Evolutionary conservation across 2,113 vertebrate genomes (phyloP).

Genomic region (Notarius lentiginosus): DNA sequence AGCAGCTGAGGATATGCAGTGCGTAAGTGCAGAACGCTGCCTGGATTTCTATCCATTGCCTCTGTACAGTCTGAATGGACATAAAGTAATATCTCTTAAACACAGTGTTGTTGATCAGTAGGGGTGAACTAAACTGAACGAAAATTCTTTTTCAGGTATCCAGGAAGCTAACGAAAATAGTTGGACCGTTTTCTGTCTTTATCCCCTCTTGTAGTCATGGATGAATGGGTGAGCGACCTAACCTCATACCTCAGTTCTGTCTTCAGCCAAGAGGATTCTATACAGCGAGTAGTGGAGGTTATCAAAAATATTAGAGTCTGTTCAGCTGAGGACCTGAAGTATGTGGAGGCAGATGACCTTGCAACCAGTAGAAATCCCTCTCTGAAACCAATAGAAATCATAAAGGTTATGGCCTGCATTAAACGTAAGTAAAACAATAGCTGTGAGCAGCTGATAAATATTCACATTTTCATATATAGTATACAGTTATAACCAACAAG

Average conservation of each 20-base stretch:
- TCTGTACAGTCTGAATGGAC: constrained; percentile 34
- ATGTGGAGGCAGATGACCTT: constrained; percentile 1
- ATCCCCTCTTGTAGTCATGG: constrained; percentile 19
- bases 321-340: constrained; percentile 27
- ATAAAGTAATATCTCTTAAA: constrained; percentile 25
- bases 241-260: not conserved
- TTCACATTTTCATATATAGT: no score
- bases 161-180: no score
- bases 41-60: constrained; percentile 33
- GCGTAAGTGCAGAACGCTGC: constrained; percentile 29
- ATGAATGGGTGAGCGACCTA: not conserved
- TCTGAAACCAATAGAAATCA: not conserved
- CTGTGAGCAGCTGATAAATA: no score
- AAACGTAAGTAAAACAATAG: constrained; percentile 6
- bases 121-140: no score
- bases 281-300: not conserved
- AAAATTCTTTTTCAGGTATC: no score
- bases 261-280: constrained; percentile 4
- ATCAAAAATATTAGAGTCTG: not conserved
- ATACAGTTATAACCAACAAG: no score
- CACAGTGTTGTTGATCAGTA: constrained; percentile 26
- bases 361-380: not conserved
- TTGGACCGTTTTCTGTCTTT: not conserved
- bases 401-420: constrained; percentile 4
- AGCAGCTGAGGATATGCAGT: constrained; percentile 35